A percentile compares a stretch with the other conserved stretches of the same genome.
Conservation (phyloP, 2,888 invertebrate genomes). For the Dusona sp. region DNA sequence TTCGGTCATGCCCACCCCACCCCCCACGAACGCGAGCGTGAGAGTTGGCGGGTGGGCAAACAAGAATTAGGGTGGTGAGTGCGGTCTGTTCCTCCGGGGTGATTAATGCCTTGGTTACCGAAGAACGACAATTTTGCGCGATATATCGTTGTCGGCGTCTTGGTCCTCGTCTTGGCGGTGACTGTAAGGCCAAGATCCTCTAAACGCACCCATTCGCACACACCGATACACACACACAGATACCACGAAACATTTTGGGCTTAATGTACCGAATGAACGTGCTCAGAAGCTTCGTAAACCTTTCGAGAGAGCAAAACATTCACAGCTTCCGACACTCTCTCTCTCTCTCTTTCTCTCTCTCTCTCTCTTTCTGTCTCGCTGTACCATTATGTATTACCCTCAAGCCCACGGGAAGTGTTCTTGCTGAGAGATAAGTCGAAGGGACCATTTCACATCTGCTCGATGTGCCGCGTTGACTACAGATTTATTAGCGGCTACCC, state of each 20-base stretch:
- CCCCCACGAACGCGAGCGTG: conserved; percentile 44
- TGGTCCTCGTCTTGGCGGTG: conserved; percentile 54
- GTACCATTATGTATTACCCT: conserved; percentile 46
- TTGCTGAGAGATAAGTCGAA: conserved; percentile 58
- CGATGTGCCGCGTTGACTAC: conserved; percentile 55
- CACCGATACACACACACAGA: conserved; percentile 25
- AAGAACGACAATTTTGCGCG: conserved; percentile 73
- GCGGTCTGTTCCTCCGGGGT: conserved; percentile 69
- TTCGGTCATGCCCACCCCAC: conserved; percentile 27
- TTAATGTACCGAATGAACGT: conserved; percentile 70
- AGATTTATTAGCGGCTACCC: conserved; percentile 71
- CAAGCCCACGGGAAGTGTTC: conserved; percentile 47
- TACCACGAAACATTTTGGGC: conserved; percentile 66
- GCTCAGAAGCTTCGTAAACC: conserved; percentile 56
- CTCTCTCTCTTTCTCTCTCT: conserved; percentile 41
- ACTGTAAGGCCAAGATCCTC: conserved; percentile 42
- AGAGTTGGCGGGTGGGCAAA: conserved; percentile 62
- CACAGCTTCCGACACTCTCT: conserved; percentile 40
- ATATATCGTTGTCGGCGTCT: conserved; percentile 67
- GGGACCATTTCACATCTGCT: conserved; percentile 67
- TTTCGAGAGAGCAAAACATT: conserved; percentile 67
- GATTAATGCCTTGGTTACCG: conserved; percentile 73
- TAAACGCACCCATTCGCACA: background rate
- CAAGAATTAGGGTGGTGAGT: conserved; percentile 71
- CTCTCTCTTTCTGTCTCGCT: conserved; percentile 8